Base-by-base conservation (phyloP, 2,113 vertebrate species). In the Datnioides undecimradiatus region DNA sequence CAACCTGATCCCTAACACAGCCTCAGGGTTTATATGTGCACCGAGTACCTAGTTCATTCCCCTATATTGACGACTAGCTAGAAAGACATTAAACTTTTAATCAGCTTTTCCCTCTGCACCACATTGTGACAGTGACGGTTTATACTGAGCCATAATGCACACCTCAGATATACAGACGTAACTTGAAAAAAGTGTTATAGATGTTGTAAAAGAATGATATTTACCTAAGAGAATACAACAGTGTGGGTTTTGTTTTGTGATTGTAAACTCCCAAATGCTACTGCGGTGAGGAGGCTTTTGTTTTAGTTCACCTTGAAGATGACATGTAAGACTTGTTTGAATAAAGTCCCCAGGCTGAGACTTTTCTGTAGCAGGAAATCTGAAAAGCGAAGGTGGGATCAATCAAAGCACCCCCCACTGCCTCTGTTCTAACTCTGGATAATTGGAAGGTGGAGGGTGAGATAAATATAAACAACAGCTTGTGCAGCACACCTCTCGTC, bases 251-350 rank as follows among this genome's bases (percentile, higher is more conserved):
- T 72, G 73, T 73, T 83, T 81, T 52, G 60, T 55, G 31, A 73
- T 63, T 40, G 49, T 81, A 48, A 85, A 74, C 43, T 87, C 52
- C 59, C 60, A 58, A 71, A 76, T 65, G 66, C 43, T 13, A 46
- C 49, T 59, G 74, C 16, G 0, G 29, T 60, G 48, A 48, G 46
- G 17, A 73, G 63, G 70, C 59, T 41, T 86, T 81, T 79, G n/a
- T 75, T 77, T 82, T 55, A 59, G 16, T 77, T 85, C 72, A 79
- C 70, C 79, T 83, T 85, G 76, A 90, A 86, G 74, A 78, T 71
- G 64, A 90, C 63, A 75, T 76, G 65, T 31, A 49, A 70, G 34
- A 41, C 49, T 71, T 65, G 55, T 80, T 71, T 63, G 76, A 40
- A 85, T 74, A 31, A 87, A 83, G 51, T 79, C 76, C 62, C 68